Conservation (phyloP, 2,888 invertebrate genomes). For the Xestia rhomboidea region DNA sequence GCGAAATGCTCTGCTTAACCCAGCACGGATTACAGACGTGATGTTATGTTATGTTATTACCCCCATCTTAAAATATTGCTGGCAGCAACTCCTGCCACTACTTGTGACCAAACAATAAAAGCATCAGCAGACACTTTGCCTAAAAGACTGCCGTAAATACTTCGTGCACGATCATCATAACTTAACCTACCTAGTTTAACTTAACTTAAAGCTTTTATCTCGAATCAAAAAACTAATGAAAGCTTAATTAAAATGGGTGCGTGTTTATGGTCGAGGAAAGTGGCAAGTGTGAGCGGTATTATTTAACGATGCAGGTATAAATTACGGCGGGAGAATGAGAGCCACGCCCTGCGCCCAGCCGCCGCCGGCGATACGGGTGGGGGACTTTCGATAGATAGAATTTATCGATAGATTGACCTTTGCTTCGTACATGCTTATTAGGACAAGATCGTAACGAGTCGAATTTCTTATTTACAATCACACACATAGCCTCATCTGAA, state of each 20-base stretch:
- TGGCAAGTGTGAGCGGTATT: slow-evolving; percentile 79
- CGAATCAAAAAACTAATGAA: slow-evolving; percentile 67
- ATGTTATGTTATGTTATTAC: not conserved
- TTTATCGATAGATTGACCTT: slow-evolving; percentile 33
- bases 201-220: slow-evolving; percentile 51
- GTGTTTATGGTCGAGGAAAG: slow-evolving; percentile 81
- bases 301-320: slow-evolving; percentile 87
- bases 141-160: not conserved
- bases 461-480: not conserved
- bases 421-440: not conserved
- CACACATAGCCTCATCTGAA: not conserved
- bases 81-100: not conserved
- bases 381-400: slow-evolving; percentile 44
- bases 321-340: slow-evolving; percentile 86
- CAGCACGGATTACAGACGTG: not conserved
- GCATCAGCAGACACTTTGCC: not conserved
- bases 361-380: slow-evolving; percentile 79
- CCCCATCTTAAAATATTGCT: not conserved
- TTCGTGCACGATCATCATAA: not conserved
- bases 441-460: not conserved
- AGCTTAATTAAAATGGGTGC: slow-evolving; percentile 81
- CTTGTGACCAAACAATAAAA: not conserved
- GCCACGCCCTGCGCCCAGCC: slow-evolving; percentile 83
- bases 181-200: slow-evolving; percentile 31
- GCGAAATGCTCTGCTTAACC: not conserved